Conservation (phyloP, 2,113 vertebrate genomes). For the Cercocebus atys region DNA sequence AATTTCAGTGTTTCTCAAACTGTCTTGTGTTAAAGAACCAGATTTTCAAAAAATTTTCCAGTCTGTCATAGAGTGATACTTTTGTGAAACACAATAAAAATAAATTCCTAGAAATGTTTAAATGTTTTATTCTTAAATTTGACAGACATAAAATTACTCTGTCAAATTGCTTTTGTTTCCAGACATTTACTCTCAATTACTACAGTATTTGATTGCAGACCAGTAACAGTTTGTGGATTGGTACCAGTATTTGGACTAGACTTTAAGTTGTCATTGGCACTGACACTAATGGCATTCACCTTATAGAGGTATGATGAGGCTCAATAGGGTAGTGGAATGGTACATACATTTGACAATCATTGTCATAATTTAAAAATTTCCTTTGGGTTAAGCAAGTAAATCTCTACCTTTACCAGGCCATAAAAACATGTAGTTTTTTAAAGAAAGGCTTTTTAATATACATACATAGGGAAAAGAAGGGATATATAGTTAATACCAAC, state of each 20-base stretch:
- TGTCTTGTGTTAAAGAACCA: background rate
- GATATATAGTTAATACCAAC: background rate
- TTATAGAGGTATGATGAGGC: background rate
- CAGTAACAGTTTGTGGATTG: background rate
- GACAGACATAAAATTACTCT: background rate
- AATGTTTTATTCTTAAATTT: conserved; percentile 11
- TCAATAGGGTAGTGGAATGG: background rate
- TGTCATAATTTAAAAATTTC: background rate
- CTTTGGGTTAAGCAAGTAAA: background rate
- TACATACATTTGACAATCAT: background rate
- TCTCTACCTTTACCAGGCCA: background rate
- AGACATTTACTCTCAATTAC: background rate
- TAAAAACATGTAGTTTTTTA: background rate
- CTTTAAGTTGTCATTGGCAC: background rate
- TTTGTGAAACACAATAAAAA: conserved; percentile 31
- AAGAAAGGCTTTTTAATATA: background rate
- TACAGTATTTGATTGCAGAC: background rate
- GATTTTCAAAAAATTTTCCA: background rate
- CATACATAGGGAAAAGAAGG: background rate
- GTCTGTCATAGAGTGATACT: background rate
- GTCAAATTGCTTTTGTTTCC: conserved; percentile 35
- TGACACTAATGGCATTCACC: background rate
- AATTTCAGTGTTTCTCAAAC: background rate
- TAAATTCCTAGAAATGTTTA: conserved; percentile 25
- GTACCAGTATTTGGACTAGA: background rate